These are phyloP conservation scores for Struthidea cinerea DNA, from an alignment of 2,113 vertebrate species.

Conservation along the genomic window DNA sequence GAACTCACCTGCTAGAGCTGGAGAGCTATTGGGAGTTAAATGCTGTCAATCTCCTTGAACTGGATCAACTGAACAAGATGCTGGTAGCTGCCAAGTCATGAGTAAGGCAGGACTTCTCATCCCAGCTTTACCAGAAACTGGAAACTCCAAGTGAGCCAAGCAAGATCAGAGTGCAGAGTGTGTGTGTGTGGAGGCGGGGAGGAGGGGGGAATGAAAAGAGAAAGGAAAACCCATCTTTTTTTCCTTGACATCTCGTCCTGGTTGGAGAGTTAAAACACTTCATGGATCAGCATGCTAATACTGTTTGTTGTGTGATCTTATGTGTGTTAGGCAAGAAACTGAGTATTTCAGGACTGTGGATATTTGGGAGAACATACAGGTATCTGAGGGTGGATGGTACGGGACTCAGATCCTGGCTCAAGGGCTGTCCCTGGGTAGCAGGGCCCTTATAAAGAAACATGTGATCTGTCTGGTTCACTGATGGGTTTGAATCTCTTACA, in stretches of 20 bases:
- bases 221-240: not conserved
- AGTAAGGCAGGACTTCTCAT: not conserved
- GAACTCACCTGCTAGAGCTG: not conserved
- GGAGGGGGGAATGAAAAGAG: not conserved
- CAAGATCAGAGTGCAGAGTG: too few relatives aligned
- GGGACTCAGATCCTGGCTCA: fast-evolving
- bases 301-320: not conserved
- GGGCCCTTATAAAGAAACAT: not conserved
- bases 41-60: not conserved
- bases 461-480: not conserved
- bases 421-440: not conserved
- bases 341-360: not conserved
- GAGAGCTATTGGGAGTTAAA: not conserved
- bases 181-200: not conserved
- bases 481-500: not conserved
- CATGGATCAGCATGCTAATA: not conserved
- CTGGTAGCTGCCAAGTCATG: not conserved
- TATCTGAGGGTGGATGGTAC: fast-evolving
- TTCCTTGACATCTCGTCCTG: not conserved
- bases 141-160: not conserved
- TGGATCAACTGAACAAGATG: not conserved
- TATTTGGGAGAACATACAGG: not conserved
- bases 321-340: not conserved
- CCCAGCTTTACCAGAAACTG: not conserved
- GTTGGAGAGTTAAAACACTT: not conserved